phyloP scores from a whole-genome alignment of 2,113 vertebrate genomes.

The Tyto alba region DNA sequence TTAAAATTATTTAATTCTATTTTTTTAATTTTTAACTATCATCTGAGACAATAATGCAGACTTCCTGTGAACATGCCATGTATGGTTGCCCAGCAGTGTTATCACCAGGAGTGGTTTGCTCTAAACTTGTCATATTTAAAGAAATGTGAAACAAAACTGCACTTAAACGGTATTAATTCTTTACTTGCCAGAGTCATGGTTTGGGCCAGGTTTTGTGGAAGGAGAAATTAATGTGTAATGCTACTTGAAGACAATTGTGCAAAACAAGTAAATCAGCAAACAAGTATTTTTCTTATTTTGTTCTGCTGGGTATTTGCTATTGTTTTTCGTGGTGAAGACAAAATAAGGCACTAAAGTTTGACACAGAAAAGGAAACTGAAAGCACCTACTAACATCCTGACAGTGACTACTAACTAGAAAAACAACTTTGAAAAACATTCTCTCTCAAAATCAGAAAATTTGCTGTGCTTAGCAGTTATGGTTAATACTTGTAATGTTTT shows the following conservation, averaged over 20 bases:
- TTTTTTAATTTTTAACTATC: neutral
- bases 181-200: neutral
- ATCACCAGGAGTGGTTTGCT: neutral
- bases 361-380: constrained; percentile 18
- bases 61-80: neutral
- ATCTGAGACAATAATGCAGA: neutral
- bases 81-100: neutral
- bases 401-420: neutral
- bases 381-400: neutral
- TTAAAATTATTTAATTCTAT: neutral
- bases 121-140: neutral
- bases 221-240: neutral
- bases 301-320: neutral
- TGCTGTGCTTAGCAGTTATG: neutral
- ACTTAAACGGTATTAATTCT: neutral
- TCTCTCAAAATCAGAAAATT: neutral
- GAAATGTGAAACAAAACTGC: neutral
- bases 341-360: neutral
- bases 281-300: neutral
- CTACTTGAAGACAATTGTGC: neutral
- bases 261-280: neutral
- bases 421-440: neutral
- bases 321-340: neutral
- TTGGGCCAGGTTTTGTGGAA: neutral
- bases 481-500: neutral